phyloP scores from a whole-genome alignment of 1,140 invertebrate species.

The honey bee (Apis mellifera) region DNA sequence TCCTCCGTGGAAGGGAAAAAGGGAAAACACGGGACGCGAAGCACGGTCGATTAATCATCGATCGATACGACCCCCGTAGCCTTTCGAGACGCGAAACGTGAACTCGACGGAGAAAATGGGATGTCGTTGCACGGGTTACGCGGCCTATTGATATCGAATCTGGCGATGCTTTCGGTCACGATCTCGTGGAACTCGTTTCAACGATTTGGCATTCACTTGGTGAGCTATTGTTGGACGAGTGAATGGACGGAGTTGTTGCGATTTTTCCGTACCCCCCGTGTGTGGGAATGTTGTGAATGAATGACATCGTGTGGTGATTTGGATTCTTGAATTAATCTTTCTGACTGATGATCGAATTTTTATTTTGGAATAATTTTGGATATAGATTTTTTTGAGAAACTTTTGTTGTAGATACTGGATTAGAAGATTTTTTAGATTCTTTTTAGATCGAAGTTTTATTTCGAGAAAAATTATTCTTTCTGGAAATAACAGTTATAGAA shows the following conservation, averaged over 20 bases:
- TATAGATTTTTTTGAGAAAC: no score
- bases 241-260: not conserved
- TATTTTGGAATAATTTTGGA: no score
- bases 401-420: no score
- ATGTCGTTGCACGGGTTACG: not conserved
- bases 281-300: no score
- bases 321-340: no score
- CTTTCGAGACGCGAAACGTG: not conserved
- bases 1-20: no score
- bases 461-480: no score
- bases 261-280: not conserved
- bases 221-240: not conserved
- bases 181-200: not conserved
- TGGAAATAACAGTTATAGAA: no score
- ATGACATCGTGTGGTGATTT: no score
- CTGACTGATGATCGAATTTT: no score
- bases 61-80: not conserved
- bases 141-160: not conserved
- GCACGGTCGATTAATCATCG: constrained; percentile 45
- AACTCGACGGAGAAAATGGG: not conserved
- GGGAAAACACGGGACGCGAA: constrained; percentile 32
- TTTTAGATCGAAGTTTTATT: no score
- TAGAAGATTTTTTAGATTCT: no score
- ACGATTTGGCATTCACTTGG: not conserved
- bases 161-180: not conserved